Percentiles rank a stretch among this genome's conserved stretches.
These are phyloP conservation scores for Apodemia mormo DNA, from an alignment of 2,888 invertebrate species.

Conservation along the genomic window DNA sequence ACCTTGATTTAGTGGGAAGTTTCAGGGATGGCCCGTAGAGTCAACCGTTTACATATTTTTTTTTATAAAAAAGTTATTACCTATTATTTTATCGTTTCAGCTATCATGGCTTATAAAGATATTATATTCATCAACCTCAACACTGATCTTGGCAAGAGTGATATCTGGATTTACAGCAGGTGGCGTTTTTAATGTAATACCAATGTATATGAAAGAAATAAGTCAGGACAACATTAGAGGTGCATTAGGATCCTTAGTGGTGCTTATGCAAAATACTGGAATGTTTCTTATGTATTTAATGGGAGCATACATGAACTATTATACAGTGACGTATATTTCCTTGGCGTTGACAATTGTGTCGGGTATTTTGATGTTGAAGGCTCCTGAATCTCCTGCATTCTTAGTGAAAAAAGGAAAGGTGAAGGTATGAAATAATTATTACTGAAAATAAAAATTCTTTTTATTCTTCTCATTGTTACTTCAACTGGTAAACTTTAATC, in stretches of 20 bases:
- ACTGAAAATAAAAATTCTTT: too few species aligned
- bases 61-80: too few species aligned
- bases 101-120: too few species aligned
- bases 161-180: slow-evolving; percentile 55
- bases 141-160: slow-evolving; percentile 51
- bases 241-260: too few species aligned
- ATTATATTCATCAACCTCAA: slow-evolving; percentile 34
- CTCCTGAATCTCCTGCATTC: slow-evolving; percentile 64
- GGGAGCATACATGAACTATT: slow-evolving; percentile 56
- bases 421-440: slow-evolving; percentile 46
- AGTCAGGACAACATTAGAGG: slow-evolving; percentile 47
- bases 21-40: too few species aligned
- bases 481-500: too few species aligned
- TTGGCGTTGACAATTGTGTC: slow-evolving; percentile 50
- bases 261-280: slow-evolving; percentile 28
- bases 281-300: slow-evolving; percentile 56
- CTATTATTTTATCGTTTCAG: too few species aligned
- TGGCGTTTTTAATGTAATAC: slow-evolving; percentile 55
- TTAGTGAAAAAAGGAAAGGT: slow-evolving; percentile 55
- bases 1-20: too few species aligned
- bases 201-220: slow-evolving; percentile 63
- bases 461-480: too few species aligned
- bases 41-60: too few species aligned
- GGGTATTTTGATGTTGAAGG: slow-evolving; percentile 50
- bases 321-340: slow-evolving; percentile 51